Base-by-base conservation (phyloP, 2,888 invertebrate genomes). In the Leucophenga maculata region DNA sequence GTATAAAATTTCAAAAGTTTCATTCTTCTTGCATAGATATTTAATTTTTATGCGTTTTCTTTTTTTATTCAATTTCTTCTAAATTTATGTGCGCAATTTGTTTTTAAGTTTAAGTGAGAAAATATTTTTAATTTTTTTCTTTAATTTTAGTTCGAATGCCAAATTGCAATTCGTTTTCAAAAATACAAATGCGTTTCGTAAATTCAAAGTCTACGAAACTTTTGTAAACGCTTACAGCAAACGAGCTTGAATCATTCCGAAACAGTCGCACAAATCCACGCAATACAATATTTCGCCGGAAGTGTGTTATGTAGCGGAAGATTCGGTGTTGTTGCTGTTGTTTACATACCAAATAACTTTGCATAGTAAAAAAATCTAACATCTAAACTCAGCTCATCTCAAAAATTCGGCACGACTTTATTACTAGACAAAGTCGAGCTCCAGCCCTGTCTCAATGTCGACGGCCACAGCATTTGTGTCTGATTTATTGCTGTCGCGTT, bases 341-440 rank as follows among this genome's bases (percentile, higher is more conserved):
- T 48, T 64, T 64, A 64, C 62, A 18, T 64, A 64, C 62, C 62
- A 64, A 64, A 64, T 64, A 48, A 16, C 32, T 60, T 60, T 64
- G 48, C 50, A 50, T 64, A 44, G 62, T 64, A 64, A 22, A 64
- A 64, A 64, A 64, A 32, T 64, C 62, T 64, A 64, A 64, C 39
- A 48, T 48, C 62, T 64, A 64, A 60, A 32, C 3, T 18, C 18
- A 64, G 4, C 44, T 70, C 18, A 44, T n/a, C n/a, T n/a, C n/a
- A n/a, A n/a, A 64, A 55, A 31, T 55, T 64, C 46, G 9, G 16
- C 20, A 44, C 22, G 44, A 69, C 55, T 68, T 48, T n/a, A 20
- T n/a, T 57, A 72, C 74, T 85, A 87, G 77, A 87, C 87, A 84
- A 87, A 87, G 78, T 87, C 87, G 68, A 87, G 83, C 78, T 88